A percentile compares a stretch with the other conserved stretches of the same genome.
Evolutionary conservation across 1,140 invertebrate species (phyloP).

Genomic region (Bathynomus jamesi): DNA sequence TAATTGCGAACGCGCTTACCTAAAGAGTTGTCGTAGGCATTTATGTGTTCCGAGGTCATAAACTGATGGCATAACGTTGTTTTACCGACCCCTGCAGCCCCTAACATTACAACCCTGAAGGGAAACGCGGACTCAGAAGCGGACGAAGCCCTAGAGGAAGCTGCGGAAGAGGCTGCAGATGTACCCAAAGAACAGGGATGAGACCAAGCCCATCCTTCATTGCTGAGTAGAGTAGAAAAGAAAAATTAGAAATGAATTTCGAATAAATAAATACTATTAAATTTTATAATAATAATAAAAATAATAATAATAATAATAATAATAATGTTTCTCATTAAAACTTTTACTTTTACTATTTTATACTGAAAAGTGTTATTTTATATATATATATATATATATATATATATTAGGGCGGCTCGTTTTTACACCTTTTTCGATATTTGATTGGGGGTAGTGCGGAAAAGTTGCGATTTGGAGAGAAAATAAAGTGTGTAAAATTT

Average conservation of each 20-base stretch:
- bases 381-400: conserved; percentile 3
- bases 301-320: too few species aligned
- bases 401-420: not conserved
- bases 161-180: conserved; percentile 33
- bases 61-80: conserved; percentile 81
- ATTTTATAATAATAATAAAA: too few species aligned
- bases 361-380: too few species aligned
- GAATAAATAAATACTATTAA: too few species aligned
- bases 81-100: conserved; percentile 79
- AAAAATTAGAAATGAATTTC: too few species aligned
- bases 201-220: conserved; percentile 22
- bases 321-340: too few species aligned
- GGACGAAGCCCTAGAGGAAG: conserved; percentile 32
- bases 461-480: too few species aligned
- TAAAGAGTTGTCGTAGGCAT: conserved; percentile 77
- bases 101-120: conserved; percentile 72
- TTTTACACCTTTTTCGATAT: too few species aligned
- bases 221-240: too few species aligned
- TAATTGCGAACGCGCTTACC: conserved; percentile 49
- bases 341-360: too few species aligned
- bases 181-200: conserved; percentile 31
- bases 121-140: conserved; percentile 33
- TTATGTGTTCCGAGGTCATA: conserved; percentile 90
- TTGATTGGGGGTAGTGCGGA: too few species aligned
- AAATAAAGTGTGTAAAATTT: too few species aligned